These are phyloP conservation scores for Bergia puertoricense DNA, from an alignment of 92 coral and sea anemone genomes.

Conservation along the genomic window DNA sequence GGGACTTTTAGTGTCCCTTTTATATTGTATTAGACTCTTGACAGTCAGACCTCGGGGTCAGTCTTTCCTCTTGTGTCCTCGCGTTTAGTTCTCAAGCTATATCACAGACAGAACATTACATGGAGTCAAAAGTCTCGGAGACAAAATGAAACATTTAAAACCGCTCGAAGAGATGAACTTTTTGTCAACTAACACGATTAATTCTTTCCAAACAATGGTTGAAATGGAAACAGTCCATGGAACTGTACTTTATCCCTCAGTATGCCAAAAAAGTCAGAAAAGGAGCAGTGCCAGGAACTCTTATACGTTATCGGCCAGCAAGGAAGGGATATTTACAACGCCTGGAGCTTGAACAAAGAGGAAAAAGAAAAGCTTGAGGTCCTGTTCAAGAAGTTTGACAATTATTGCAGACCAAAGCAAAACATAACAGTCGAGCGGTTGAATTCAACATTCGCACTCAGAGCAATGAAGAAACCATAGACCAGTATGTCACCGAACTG, in stretches of 20 bases:
- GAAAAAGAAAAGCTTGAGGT: background rate
- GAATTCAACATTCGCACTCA: too few species aligned
- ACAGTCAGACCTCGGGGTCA: too few species aligned
- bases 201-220: constrained; percentile 39
- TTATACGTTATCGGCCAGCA: constrained; percentile 52
- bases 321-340: constrained; percentile 45
- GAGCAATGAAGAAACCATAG: too few species aligned
- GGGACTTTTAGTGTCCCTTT: too few species aligned
- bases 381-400: constrained; percentile 35
- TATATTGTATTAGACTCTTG: too few species aligned
- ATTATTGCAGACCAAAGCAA: constrained; percentile 34
- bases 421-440: constrained; percentile 43
- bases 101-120: background rate
- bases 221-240: constrained; percentile 44
- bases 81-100: too few species aligned
- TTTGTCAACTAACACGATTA: constrained; percentile 15
- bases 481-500: too few species aligned
- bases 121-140: constrained; percentile 29
- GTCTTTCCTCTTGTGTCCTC: too few species aligned
- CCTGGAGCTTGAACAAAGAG: constrained; percentile 14
- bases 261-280: constrained; percentile 34
- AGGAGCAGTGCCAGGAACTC: constrained; percentile 35
- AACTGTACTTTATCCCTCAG: constrained; percentile 28
- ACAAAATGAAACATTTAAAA: background rate
- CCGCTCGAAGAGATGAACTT: constrained; percentile 42